Evolutionary conservation across 2,113 vertebrate genomes (phyloP), one percentile per base, ranked within the genome.

Genomic region (Larimichthys crocea): DNA sequence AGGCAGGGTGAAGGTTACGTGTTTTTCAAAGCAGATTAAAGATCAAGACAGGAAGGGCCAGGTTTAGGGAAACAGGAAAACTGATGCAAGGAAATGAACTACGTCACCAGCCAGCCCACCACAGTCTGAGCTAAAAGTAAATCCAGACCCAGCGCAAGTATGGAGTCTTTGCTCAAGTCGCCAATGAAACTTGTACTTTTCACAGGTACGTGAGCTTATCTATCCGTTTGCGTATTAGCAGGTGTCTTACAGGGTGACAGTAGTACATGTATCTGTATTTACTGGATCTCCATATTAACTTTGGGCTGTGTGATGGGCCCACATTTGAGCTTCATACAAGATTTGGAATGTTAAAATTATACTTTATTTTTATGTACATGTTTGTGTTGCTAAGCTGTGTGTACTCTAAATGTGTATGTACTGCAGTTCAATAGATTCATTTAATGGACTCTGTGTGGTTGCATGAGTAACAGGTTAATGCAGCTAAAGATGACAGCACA

Each of bases 61-160:
- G 94, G 94, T 94, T 94, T 88, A 91, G 88, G 91, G 93, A 95
- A 95, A 96, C 95, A 96, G 95, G 95, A 96, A 95, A 91, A 74
- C 72, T 92, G 93, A 94, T 92, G 92, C 83, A 84, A 94, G 95
- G 95, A 96, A 96, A 77, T 77, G 88, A 79, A 67, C 26, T 15
- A 87, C 93, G 95, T 95, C 95, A 95, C 75, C 70, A 88, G 88
- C 86, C 91, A 87, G 84, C 88, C 92, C 84, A 84, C 90, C 69
- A 24, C 82, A 76, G 77, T 53, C 88, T 65, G 82, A 67, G 80
- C 85, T 94, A 89, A 93, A 94, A 93, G 93, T 91, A 35, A 83
- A 89, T 76, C 82, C 75, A 90, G 82, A 82, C 72, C 78, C 24
- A 64, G 75, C 12, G 55, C 82, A 62, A 92, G 91, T 84, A 96